Base-by-base conservation (phyloP, 2,888 invertebrate genomes). In the Blastobasis adustella region DNA sequence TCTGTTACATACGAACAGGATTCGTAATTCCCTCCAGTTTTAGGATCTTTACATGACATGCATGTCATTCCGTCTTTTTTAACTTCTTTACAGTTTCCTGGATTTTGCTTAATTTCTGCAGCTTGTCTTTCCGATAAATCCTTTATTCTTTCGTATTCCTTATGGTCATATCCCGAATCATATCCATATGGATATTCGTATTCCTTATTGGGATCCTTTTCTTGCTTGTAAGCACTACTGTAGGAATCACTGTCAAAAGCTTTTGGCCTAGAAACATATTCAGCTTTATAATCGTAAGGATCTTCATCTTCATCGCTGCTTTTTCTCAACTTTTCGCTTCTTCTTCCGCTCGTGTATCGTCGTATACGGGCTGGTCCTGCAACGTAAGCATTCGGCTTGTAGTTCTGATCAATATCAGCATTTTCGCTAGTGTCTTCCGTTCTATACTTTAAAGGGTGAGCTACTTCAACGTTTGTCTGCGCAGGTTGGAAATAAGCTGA, bases 1-100 rank as follows among this genome's bases (percentile, higher is more conserved):
- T 92, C 91, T 1, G 93, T 92, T 7, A 93, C 92, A 73, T 95
- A 96, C 0, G 94, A 93, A 70, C 96, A 96, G 9, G 93, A 93
- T 72, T 96, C 95, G 58, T 92, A 95, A 55, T 93, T 92, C 38
- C 93, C 94, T 46, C 94, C 94, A 2, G 92, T 93, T 69, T 93
- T 92, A 1, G 92, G 90, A 67, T 95, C 92, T 60, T 93, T 92
- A 67, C 96, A 96, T 1, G 94, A 89, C 58, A 90, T 91, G 71
- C 95, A 95, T 8, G 90, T 89, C 91, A 92, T 91, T 4, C 91
- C 91, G 57, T 92, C 91, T 63, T 89, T 92, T 48, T 89, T 77
- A 0, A 92, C 90, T 66, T 92, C 90, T 62, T 91, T 89, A 61
- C 95, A 95, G 60, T 91, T 91, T 56, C 90, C 91, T 10, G 90